A percentile compares a stretch with the other conserved stretches of the same genome.
Conservation (phyloP, 2,888 invertebrate genomes). For the Caradrina kadenii region DNA sequence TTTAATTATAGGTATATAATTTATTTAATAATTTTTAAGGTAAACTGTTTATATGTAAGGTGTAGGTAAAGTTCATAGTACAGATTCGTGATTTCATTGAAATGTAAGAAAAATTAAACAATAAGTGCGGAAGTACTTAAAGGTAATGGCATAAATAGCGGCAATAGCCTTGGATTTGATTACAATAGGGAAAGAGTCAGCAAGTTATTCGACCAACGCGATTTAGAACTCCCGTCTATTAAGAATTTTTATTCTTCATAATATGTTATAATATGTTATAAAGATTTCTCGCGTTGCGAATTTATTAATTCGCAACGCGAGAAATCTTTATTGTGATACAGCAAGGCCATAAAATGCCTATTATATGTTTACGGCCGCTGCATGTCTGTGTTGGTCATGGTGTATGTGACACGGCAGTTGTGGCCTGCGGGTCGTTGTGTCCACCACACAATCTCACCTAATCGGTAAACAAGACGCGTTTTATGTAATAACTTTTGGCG, state of each 20-base stretch:
- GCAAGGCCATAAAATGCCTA: neutral
- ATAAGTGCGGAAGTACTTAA: slow-evolving; percentile 14
- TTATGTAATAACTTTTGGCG: slow-evolving; percentile 84
- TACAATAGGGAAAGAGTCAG: neutral
- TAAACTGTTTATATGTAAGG: neutral
- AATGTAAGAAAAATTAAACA: neutral
- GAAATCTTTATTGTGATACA: slow-evolving; percentile 13
- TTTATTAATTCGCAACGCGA: neutral
- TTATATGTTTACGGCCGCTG: neutral
- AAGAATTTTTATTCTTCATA: slow-evolving; percentile 1
- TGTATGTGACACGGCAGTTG: slow-evolving; percentile 42
- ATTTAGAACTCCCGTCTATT: neutral
- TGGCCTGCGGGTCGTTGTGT: slow-evolving; percentile 58
- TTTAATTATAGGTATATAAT: too few species aligned
- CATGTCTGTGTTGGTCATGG: slow-evolving; percentile 3
- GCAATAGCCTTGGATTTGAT: slow-evolving; percentile 24
- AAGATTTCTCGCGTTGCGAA: too few species aligned
- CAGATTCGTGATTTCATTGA: neutral
- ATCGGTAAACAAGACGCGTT: slow-evolving; percentile 80
- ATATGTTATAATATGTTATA: too few species aligned
- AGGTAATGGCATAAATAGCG: slow-evolving; percentile 20
- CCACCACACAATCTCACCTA: slow-evolving; percentile 75
- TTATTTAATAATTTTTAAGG: too few species aligned
- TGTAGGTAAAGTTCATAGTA: neutral
- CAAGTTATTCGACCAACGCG: neutral